A percentile compares a stretch with the other conserved stretches of the same genome.
Evolutionary conservation across 1,140 invertebrate species (phyloP).

Genomic region (Penaeus indicus): DNA sequence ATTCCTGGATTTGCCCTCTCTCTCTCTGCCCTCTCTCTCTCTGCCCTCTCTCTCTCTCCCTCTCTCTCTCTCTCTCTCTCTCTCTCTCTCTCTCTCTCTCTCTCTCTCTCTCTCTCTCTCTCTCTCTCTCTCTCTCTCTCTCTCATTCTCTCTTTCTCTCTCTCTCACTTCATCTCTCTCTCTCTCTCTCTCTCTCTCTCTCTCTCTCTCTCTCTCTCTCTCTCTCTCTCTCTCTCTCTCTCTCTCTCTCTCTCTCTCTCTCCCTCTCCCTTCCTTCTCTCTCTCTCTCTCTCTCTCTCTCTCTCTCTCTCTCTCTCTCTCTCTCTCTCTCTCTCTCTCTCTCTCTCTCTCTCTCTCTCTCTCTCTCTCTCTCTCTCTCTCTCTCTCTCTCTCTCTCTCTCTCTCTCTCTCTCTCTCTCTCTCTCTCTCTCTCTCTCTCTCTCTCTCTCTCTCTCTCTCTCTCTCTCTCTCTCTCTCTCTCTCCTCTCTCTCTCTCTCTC

Average conservation of each 20-base stretch:
- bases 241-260: constrained; percentile 1
- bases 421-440: constrained; percentile 9
- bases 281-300: constrained; percentile 11
- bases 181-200: constrained; percentile 9
- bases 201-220: background rate
- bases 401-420: too few species aligned
- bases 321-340: constrained; percentile 10
- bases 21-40: background rate
- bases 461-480: too few species aligned
- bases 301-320: background rate
- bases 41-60: background rate
- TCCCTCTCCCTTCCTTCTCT: constrained; percentile 9
- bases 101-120: background rate
- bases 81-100: background rate
- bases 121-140: background rate
- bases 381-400: constrained; percentile 10
- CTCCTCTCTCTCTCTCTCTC: constrained; percentile 1
- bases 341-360: too few species aligned
- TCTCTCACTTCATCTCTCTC: background rate
- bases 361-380: constrained; percentile 10
- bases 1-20: background rate
- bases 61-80: background rate
- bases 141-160: too few species aligned
- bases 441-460: constrained; percentile 9
- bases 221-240: too few species aligned